Percentiles rank a stretch among this genome's conserved stretches.
These are phyloP conservation scores for Drosophila koepferae DNA, from an alignment of 2,888 invertebrate genomes.

Conservation along the genomic window DNA sequence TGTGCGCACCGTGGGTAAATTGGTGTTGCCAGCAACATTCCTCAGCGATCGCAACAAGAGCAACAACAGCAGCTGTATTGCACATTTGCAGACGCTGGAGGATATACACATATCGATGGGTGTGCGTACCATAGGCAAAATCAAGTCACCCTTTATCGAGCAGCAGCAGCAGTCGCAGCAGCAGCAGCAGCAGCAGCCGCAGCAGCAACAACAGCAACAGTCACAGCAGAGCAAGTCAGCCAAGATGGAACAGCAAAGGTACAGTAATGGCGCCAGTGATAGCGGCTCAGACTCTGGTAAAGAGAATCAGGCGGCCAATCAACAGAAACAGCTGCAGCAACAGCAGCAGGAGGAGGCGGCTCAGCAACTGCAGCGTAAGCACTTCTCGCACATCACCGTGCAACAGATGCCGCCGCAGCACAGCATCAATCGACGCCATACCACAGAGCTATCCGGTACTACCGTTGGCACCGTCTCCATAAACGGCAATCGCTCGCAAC, in stretches of 20 bases:
- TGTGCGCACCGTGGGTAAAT: constrained; percentile 81
- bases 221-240: constrained; percentile 43
- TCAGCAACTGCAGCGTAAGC: constrained; percentile 70
- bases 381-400: constrained; percentile 49
- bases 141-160: constrained; percentile 84
- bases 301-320: constrained; percentile 79
- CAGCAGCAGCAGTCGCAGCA: constrained; percentile 63
- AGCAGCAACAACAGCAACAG: constrained; percentile 31
- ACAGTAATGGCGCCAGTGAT: constrained; percentile 34
- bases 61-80: constrained; percentile 29
- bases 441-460: constrained; percentile 53
- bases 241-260: constrained; percentile 55
- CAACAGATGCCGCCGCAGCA: constrained; percentile 36
- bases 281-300: constrained; percentile 82
- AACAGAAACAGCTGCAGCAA: constrained; percentile 30
- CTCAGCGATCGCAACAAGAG: constrained; percentile 73
- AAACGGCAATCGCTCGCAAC: constrained; percentile 6
- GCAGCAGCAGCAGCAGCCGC: constrained; percentile 27
- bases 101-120: constrained; percentile 52
- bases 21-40: constrained; percentile 81
- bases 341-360: constrained; percentile 24
- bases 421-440: constrained; percentile 54
- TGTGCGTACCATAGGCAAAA: constrained; percentile 83
- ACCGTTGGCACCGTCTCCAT: constrained; percentile 30
- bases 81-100: constrained; percentile 53